Conservation (phyloP, 2,797 vertebrate genomes). For the Phoeniculus purpureus region DNA sequence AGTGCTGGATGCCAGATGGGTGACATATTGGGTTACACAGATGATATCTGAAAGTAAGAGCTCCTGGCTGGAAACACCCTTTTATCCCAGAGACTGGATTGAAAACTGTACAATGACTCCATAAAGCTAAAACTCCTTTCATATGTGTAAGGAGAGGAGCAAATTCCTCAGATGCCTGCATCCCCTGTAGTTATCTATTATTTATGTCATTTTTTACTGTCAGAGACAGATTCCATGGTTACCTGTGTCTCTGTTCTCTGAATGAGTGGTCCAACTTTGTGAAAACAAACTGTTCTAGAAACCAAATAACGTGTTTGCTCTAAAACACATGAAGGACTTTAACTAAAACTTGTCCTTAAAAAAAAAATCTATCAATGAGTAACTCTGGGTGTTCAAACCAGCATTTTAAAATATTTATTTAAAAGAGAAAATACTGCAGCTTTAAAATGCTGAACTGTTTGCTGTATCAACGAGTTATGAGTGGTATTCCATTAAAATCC, state of each 20-base stretch:
- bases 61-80: neutral
- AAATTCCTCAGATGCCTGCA: neutral
- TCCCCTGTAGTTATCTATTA: neutral
- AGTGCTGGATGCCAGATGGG: neutral
- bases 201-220: neutral
- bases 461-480: neutral
- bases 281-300: neutral
- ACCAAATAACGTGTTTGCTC: neutral
- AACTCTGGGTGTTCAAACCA: neutral
- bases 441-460: neutral
- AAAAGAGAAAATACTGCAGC: neutral
- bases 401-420: neutral
- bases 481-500: neutral
- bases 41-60: neutral
- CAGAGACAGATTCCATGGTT: neutral
- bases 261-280: neutral
- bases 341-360: neutral
- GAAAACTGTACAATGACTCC: neutral
- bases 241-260: neutral
- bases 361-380: neutral
- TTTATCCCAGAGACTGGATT: neutral
- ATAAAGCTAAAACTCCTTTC: neutral
- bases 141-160: neutral
- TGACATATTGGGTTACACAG: neutral
- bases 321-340: neutral